These are phyloP conservation scores for Caradrina kadenii DNA, from an alignment of 2,888 invertebrate species.

Conservation along the genomic window DNA sequence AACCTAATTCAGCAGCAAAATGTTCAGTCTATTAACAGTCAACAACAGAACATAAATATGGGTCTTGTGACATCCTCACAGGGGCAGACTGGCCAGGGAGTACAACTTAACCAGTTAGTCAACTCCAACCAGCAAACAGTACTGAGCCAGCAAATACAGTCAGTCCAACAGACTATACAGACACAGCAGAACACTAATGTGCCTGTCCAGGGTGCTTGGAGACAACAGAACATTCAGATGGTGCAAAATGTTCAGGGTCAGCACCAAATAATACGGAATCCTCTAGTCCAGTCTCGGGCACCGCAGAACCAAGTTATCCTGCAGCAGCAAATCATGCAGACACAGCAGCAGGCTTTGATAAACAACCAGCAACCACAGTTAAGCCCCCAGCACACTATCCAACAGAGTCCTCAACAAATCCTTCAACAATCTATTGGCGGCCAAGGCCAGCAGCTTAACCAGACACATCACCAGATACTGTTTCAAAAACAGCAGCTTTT, in stretches of 20 bases:
- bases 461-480: slow-evolving; percentile 87
- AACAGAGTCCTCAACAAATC: slow-evolving; percentile 91
- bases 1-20: slow-evolving; percentile 85
- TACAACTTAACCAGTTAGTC: slow-evolving; percentile 87
- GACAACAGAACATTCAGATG: slow-evolving; percentile 89
- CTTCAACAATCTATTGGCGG: slow-evolving; percentile 91
- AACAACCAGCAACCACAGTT: slow-evolving; percentile 86
- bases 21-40: slow-evolving; percentile 83
- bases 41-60: slow-evolving; percentile 87
- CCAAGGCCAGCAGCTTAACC: slow-evolving; percentile 87
- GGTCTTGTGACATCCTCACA: slow-evolving; percentile 84
- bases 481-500: slow-evolving; percentile 91
- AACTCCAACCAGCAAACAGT: slow-evolving; percentile 82
- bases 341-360: slow-evolving; percentile 86
- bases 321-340: slow-evolving; percentile 91
- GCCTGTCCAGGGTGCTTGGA: slow-evolving; percentile 84
- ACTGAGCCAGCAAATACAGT: slow-evolving; percentile 88
- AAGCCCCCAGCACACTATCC: slow-evolving; percentile 89
- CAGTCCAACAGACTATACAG: slow-evolving; percentile 87
- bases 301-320: slow-evolving; percentile 89
- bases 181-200: slow-evolving; percentile 80
- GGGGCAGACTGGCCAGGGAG: slow-evolving; percentile 79
- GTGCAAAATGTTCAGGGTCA: slow-evolving; percentile 89
- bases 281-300: slow-evolving; percentile 85
- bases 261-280: slow-evolving; percentile 87